These are phyloP conservation scores for Terebella lapidaria DNA, from an alignment of 2,888 invertebrate species.

Conservation along the genomic window DNA sequence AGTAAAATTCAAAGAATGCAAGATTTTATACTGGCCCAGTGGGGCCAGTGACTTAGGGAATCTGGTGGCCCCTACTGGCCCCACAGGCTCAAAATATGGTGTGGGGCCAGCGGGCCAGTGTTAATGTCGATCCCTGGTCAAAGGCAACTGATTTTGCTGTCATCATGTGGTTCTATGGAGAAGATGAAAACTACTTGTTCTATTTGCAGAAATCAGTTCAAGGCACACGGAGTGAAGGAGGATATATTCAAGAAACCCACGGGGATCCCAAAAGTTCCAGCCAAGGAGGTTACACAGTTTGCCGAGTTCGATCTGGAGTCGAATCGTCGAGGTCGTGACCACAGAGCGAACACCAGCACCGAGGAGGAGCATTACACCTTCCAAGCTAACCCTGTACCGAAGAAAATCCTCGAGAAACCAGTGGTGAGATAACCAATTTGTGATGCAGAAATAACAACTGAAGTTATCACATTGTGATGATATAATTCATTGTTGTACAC, in stretches of 20 bases:
- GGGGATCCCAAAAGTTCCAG: slow-evolving; percentile 54
- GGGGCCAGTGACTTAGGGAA: too few relatives aligned
- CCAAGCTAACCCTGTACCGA: slow-evolving; percentile 68
- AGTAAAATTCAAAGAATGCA: too few relatives aligned
- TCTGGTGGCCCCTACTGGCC: too few relatives aligned
- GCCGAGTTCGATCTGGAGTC: slow-evolving; percentile 58
- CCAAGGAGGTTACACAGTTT: slow-evolving; percentile 60
- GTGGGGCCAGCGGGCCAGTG: too few relatives aligned
- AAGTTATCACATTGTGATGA: background rate
- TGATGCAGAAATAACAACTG: background rate
- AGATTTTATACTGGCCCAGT: too few relatives aligned
- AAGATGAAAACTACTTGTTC: too few relatives aligned
- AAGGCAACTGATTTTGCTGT: background rate
- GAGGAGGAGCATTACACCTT: slow-evolving; percentile 62
- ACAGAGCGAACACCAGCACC: slow-evolving; percentile 22
- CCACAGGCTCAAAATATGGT: too few relatives aligned
- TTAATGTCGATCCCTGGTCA: too few relatives aligned
- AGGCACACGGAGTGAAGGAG: slow-evolving; percentile 64
- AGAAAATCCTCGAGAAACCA: slow-evolving; percentile 37
- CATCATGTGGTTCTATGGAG: too few relatives aligned
- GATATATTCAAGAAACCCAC: slow-evolving; percentile 59
- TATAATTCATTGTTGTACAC: too few relatives aligned
- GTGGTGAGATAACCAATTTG: slow-evolving; percentile 28
- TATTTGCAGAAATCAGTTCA: slow-evolving; percentile 60
- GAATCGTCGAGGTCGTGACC: slow-evolving; percentile 20